A percentile compares a stretch with the other conserved stretches of the same genome.
Evolutionary conservation across 2,113 vertebrate genomes (phyloP).

Genomic region (Narcine bancroftii): DNA sequence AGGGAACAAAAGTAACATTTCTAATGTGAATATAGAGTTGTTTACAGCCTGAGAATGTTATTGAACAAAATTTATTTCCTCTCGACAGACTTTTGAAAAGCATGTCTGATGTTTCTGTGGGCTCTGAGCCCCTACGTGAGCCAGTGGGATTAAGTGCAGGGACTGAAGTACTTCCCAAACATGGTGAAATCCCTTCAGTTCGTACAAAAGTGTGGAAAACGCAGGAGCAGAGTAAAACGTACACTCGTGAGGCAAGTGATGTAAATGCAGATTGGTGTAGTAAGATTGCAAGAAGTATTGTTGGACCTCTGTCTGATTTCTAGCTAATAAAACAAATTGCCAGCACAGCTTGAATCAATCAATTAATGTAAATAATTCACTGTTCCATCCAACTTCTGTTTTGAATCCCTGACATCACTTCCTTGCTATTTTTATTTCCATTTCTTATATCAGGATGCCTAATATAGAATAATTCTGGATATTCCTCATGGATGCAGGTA

Average conservation of each 20-base stretch:
- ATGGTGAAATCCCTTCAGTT: neutral
- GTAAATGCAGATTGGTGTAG: neutral
- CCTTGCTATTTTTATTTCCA: neutral
- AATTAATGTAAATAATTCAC: neutral
- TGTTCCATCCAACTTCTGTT: neutral
- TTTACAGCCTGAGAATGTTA: neutral
- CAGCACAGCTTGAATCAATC: neutral
- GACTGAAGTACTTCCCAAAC: neutral
- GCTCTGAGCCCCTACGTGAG: neutral
- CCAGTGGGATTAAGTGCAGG: neutral
- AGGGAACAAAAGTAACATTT: neutral
- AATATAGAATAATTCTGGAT: neutral
- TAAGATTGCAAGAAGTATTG: neutral
- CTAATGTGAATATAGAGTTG: neutral
- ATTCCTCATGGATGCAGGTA: neutral
- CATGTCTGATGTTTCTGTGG: neutral
- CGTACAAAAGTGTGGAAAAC: slow-evolving; percentile 23
- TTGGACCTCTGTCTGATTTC: neutral
- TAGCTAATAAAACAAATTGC: neutral
- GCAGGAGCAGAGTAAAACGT: slow-evolving; percentile 15
- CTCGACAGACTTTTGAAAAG: neutral
- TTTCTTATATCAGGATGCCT: neutral
- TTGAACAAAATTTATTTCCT: neutral
- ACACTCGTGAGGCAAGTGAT: slow-evolving; percentile 5
- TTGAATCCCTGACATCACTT: neutral